Base-by-base conservation (phyloP, 2,113 vertebrate genomes). In the Bettongia penicillata region DNA sequence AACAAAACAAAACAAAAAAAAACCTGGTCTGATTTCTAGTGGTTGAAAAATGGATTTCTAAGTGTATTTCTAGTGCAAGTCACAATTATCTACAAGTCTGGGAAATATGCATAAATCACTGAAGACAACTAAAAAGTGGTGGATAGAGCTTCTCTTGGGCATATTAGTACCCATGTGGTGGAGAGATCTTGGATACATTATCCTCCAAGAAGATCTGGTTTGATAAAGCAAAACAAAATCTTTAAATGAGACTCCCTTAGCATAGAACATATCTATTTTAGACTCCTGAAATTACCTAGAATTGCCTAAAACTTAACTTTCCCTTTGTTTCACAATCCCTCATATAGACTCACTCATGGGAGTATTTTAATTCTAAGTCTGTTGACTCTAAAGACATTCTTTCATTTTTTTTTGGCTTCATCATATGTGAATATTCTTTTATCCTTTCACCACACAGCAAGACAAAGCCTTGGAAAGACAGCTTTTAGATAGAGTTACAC, bases 401-500 rank as follows among this genome's bases (percentile, higher is more conserved):
- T 52, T 94, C 37, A 61, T 90, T 50, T 50, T 51, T 51, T 95
- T 51, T 95, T 96, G 94, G 96, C 95, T 96, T 95, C 93, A 48
- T 55, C 53, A 51, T 84, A 84, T 93, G 61, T 77, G 84, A 91
- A 25, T 96, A 97, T 96, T 94, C 95, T 97, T 97, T 97, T 91
- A 97, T 95, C 94, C 61, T 95, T 91, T 91, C 91, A 68, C 95
- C 96, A 94, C 96, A 97, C 90, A 97, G 97, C 94, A 94, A 93
- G 95, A 96, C 93, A 96, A 97, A 97, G 94, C 93, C 90, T 96
- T 97, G 98, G 97, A 98, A 93, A 93, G 93, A 96, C 53, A 91
- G 93, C 91, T 68, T 94, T 93, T 93, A 96, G 96, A 97, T 97
- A 97, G 95, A 96, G 92, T 98, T 97, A 98, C 97, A 97, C 97